Percentiles rank a stretch among this genome's conserved stretches.
phyloP scores from a whole-genome alignment of 1,140 invertebrate genomes.

The Euglossa dilemma region DNA sequence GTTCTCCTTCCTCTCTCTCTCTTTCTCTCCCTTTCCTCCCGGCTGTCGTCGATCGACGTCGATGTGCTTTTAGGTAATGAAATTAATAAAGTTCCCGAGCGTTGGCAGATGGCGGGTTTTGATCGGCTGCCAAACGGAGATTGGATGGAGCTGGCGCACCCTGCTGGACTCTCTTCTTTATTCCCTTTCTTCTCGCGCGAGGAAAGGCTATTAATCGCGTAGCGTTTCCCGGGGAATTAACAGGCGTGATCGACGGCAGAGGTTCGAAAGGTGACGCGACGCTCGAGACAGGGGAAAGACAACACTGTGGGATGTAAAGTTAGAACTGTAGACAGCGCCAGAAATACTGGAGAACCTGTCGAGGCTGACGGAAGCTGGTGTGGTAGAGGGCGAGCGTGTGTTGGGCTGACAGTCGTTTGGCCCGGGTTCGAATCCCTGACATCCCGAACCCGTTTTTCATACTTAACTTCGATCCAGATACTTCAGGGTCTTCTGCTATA shows the following conservation, averaged over 20 bases:
- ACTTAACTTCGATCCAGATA: background rate
- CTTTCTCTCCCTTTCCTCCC: constrained; percentile 4
- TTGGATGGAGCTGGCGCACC: constrained; percentile 28
- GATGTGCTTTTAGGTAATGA: constrained; percentile 46
- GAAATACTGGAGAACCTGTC: constrained; percentile 9
- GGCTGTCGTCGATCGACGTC: constrained; percentile 34
- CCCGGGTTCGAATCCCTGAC: background rate
- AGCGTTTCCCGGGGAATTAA: no score
- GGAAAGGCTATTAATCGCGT: background rate
- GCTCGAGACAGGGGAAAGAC: no score
- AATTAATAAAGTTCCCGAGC: constrained; percentile 49
- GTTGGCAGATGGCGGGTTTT: constrained; percentile 41
- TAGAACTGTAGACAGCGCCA: background rate
- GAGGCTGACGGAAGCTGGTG: background rate
- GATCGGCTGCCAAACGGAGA: constrained; percentile 48
- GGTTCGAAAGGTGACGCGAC: no score
- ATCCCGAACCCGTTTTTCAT: background rate
- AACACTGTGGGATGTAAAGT: background rate
- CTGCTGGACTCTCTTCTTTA: background rate
- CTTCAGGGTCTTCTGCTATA: background rate
- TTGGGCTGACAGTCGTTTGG: constrained; percentile 4
- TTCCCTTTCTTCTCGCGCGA: background rate
- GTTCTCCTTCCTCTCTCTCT: no score
- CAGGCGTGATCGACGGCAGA: no score
- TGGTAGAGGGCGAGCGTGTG: background rate